Evolutionary conservation across 2,888 invertebrate genomes (phyloP).

Genomic region (Cryptus armator): DNA sequence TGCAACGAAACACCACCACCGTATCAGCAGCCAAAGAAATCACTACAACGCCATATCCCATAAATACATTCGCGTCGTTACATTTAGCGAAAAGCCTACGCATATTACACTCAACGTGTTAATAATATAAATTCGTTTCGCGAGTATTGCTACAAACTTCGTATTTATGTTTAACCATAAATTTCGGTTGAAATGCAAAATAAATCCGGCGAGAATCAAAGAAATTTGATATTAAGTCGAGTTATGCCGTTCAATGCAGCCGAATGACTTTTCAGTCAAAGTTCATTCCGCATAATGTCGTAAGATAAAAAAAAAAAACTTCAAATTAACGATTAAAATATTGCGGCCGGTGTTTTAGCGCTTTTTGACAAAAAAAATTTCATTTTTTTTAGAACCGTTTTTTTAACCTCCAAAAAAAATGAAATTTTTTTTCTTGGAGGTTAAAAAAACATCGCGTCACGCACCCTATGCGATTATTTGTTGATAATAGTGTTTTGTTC

Average conservation of each 20-base stretch:
- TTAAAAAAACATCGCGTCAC: too few relatives aligned
- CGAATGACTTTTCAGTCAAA: too few relatives aligned
- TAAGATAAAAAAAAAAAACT: too few relatives aligned
- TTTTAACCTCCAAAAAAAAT: too few relatives aligned
- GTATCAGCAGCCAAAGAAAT: background rate
- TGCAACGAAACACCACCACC: constrained; percentile 12
- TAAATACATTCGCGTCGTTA: constrained; percentile 57
- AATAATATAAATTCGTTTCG: constrained; percentile 52
- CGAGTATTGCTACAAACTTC: constrained; percentile 51
- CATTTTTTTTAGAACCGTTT: too few relatives aligned
- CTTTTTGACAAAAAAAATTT: too few relatives aligned
- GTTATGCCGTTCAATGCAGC: background rate
- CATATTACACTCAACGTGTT: constrained; percentile 52
- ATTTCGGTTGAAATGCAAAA: constrained; percentile 1
- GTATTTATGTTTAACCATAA: constrained; percentile 44
- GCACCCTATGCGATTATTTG: too few relatives aligned
- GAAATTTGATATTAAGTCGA: constrained; percentile 43
- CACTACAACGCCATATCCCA: constrained; percentile 3
- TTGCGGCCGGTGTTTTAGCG: too few relatives aligned
- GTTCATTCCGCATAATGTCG: too few relatives aligned
- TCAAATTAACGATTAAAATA: too few relatives aligned
- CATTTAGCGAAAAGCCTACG: constrained; percentile 53
- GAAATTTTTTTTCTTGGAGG: too few relatives aligned
- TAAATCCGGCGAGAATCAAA: background rate
- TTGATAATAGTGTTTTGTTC: too few relatives aligned